Percentiles rank a stretch among this genome's conserved stretches.
These are phyloP conservation scores for Zaprionus capensis DNA, from an alignment of 1,140 invertebrate genomes.

Conservation along the genomic window DNA sequence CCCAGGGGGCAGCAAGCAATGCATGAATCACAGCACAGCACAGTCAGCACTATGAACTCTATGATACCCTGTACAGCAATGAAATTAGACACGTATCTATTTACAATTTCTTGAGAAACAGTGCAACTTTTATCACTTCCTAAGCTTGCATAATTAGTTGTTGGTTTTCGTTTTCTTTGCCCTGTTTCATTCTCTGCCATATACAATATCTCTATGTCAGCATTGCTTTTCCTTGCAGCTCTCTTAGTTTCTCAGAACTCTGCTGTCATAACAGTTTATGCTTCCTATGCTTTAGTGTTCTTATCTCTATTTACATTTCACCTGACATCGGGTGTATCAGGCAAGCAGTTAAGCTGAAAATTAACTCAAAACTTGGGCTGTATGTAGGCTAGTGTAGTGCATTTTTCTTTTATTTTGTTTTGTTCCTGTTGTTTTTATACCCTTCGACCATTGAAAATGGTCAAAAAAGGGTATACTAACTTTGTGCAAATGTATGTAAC, in stretches of 20 bases:
- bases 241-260: not conserved
- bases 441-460: no score
- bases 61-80: constrained; percentile 1
- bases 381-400: not conserved
- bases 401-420: not conserved
- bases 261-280: constrained; percentile 8
- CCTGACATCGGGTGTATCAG: constrained; percentile 24
- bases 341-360: constrained; percentile 49
- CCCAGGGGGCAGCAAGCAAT: constrained; percentile 30
- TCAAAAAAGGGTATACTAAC: no score
- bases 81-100: no score
- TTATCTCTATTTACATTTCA: not conserved
- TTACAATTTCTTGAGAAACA: no score
- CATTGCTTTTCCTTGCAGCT: not conserved
- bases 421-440: not conserved
- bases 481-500: no score
- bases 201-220: not conserved
- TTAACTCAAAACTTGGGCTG: constrained; percentile 24
- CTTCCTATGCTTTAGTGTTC: not conserved
- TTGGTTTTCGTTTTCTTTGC: not conserved
- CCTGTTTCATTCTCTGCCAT: not conserved
- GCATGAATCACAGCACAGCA: constrained; percentile 57
- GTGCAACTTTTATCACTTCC: no score
- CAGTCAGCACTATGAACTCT: not conserved
- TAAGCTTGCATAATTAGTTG: not conserved